Percentiles rank a stretch among this genome's conserved stretches.
Conservation (phyloP, 64 coral and sea anemone genomes). For the Dendrophyllia cribrosa region DNA sequence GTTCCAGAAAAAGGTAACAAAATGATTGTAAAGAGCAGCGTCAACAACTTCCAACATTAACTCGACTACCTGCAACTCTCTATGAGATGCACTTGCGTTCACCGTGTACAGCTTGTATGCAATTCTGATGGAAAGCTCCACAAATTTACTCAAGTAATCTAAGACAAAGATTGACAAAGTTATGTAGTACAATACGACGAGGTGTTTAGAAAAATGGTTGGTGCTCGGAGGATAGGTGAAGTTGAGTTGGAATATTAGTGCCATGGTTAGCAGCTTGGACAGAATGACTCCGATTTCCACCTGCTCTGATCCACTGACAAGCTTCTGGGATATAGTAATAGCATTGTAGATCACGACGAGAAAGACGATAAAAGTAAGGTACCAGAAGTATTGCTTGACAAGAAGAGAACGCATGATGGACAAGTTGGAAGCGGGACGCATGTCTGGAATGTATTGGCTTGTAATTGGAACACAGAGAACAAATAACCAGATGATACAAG, state of each 20-base stretch:
- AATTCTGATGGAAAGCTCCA: constrained; percentile 48
- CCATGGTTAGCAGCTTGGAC: constrained; percentile 47
- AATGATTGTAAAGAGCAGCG: constrained; percentile 44
- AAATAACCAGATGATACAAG: not conserved
- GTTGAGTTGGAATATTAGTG: constrained; percentile 63
- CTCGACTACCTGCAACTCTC: not conserved
- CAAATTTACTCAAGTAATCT: constrained; percentile 59
- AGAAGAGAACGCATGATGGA: constrained; percentile 23
- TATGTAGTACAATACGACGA: constrained; percentile 43
- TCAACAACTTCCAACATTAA: constrained; percentile 63
- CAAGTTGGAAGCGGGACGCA: constrained; percentile 8
- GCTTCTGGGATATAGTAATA: not conserved
- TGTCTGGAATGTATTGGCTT: not conserved
- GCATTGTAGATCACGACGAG: constrained; percentile 58
- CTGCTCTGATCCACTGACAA: not conserved
- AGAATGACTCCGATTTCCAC: constrained; percentile 34
- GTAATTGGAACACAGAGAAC: constrained; percentile 14
- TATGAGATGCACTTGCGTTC: not conserved
- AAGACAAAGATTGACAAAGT: constrained; percentile 30
- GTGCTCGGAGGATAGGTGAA: constrained; percentile 56
- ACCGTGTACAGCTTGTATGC: constrained; percentile 65
- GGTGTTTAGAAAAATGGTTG: not conserved
- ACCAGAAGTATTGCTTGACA: constrained; percentile 67
- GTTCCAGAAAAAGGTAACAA: constrained; percentile 68
- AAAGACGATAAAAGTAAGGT: not conserved